phyloP scores from a whole-genome alignment of 2,888 invertebrate species.

The Ethmia dodecea region DNA sequence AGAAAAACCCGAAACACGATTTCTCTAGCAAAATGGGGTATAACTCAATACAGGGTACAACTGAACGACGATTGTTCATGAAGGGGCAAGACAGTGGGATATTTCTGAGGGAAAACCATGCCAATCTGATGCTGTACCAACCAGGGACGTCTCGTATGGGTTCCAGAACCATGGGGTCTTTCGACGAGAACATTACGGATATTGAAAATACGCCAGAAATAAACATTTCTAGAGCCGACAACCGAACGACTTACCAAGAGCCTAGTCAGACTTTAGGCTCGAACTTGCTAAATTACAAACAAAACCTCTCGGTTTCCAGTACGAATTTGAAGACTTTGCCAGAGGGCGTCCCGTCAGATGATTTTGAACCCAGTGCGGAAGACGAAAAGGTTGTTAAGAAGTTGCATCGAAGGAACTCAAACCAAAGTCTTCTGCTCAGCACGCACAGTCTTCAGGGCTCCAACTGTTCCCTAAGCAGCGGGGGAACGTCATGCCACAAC shows the following conservation, averaged over 20 bases:
- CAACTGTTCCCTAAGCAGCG: conserved; percentile 64
- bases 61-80: conserved; percentile 58
- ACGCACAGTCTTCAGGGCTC: conserved; percentile 75
- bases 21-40: conserved; percentile 50
- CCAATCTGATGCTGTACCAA: conserved; percentile 68
- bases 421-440: conserved; percentile 79
- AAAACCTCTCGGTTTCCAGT: conserved; percentile 81
- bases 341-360: conserved; percentile 83
- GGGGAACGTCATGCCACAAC: conserved; percentile 65
- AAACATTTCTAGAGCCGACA: conserved; percentile 49
- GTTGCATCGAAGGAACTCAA: conserved; percentile 78
- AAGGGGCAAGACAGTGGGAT: conserved; percentile 72
- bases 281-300: conserved; percentile 79
- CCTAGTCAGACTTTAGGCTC: conserved; percentile 60
- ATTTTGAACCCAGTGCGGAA: conserved; percentile 71
- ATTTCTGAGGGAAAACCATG: conserved; percentile 67
- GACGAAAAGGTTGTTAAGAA: conserved; percentile 66
- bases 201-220: conserved; percentile 54
- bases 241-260: conserved; percentile 35
- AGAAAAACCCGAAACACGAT: conserved; percentile 56
- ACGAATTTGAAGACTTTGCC: conserved; percentile 85
- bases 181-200: conserved; percentile 67
- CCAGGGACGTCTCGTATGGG: conserved; percentile 59
- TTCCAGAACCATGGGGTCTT: conserved; percentile 66
- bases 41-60: conserved; percentile 44